Base-by-base conservation (phyloP, 2,888 invertebrate species). In the Hofmannophila pseudospretella region DNA sequence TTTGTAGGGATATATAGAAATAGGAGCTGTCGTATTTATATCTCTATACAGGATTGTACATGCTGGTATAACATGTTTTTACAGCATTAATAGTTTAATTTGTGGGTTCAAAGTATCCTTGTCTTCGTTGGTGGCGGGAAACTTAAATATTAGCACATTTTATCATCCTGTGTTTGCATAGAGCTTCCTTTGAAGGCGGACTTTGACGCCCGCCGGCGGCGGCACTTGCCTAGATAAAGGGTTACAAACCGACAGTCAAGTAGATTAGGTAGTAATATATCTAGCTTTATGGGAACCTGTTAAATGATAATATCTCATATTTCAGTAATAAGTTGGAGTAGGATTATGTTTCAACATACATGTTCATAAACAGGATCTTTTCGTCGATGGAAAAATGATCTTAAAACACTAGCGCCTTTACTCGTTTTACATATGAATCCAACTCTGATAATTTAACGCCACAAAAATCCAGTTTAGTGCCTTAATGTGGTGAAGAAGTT, bases 91-190 rank as follows among this genome's bases (percentile, higher is more conserved):
- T 7, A 52, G 50, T 55, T 58, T 67, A 66, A 67, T 67, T n/a
- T 62, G 53, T 51, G 48, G 55, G 56, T 52, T 61, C 47, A 58
- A 54, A 34, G 34, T 28, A 35, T 23, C 29, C 34, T 9, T 10
- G 27, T 11, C 20, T 44, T 58, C 60, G 58, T 52, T 53, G 67
- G 66, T 67, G 70, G 70, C 67, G 67, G 63, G 60, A 57, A 72
- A 67, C 60, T 67, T 60, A 73, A 80, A 81, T 80, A 76, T 81
- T 80, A 68, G 73, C 70, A 65, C 64, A 65, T 68, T 76, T 77
- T 78, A 79, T 74, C 68, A 75, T 58, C 52, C 58, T 33, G 42
- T 73, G 78, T 79, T 78, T 74, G 65, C 54, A 40, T 48, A 46
- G 47, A 54, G 63, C 66, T 68, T 71, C 70, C 79, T 81, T 74